Evolutionary conservation across 2,888 invertebrate species (phyloP).

Genomic region (Zaprionus bogoriensis): DNA sequence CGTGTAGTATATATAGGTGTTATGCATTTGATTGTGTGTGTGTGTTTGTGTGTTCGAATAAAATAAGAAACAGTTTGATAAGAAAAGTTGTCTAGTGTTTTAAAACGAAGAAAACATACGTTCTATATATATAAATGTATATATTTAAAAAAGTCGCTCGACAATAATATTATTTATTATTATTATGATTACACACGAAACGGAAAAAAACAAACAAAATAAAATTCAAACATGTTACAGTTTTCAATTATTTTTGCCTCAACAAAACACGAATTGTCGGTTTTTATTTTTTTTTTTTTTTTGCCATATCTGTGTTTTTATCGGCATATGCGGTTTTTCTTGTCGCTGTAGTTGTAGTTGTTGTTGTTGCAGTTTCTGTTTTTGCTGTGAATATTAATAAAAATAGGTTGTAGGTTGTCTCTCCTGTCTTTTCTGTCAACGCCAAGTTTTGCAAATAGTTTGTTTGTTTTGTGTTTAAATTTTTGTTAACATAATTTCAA

Average conservation of each 20-base stretch:
- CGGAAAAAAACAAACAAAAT: constrained; percentile 29
- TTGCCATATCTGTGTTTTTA: not conserved
- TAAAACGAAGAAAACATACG: constrained; percentile 50
- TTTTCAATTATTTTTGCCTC: constrained; percentile 21
- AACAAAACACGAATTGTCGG: not conserved
- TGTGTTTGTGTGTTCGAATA: constrained; percentile 25
- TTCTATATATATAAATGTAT: constrained; percentile 34
- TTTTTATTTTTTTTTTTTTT: not conserved
- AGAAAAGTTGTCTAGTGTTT: constrained; percentile 35
- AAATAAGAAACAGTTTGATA: constrained; percentile 37
- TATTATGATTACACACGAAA: constrained; percentile 67
- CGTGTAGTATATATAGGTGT: constrained; percentile 1
- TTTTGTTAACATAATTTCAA: constrained; percentile 66
- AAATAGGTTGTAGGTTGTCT: constrained; percentile 25
- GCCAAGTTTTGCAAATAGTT: constrained; percentile 49
- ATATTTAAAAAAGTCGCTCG: constrained; percentile 51
- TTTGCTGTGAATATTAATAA: constrained; percentile 12
- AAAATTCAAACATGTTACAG: constrained; percentile 19
- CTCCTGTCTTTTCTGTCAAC: constrained; percentile 40
- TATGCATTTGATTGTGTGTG: constrained; percentile 10
- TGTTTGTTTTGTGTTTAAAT: constrained; percentile 31
- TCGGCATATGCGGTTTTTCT: constrained; percentile 2
- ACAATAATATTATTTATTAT: constrained; percentile 41
- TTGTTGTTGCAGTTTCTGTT: constrained; percentile 9
- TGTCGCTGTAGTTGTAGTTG: constrained; percentile 6